phyloP scores from a whole-genome alignment of 2,113 vertebrate genomes.

The Herpailurus yagouaroundi region DNA sequence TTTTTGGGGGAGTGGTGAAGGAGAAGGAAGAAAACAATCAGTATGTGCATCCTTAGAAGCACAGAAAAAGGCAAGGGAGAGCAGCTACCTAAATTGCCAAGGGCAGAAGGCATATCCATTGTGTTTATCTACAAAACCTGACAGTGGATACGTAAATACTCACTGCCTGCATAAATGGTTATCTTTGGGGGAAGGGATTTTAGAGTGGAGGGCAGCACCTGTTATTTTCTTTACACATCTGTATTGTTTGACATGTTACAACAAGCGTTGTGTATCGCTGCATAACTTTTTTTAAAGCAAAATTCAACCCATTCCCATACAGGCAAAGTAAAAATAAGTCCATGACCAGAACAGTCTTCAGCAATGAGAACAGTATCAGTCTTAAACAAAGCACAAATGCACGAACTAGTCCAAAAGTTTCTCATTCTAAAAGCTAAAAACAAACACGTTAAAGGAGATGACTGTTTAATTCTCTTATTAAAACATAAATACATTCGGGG shows the following conservation, averaged over 20 bases:
- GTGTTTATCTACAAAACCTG: slow-evolving; percentile 9
- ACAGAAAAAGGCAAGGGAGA: not conserved
- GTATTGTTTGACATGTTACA: not conserved
- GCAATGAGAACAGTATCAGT: not conserved
- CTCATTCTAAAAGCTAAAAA: slow-evolving; percentile 16
- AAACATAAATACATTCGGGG: not conserved
- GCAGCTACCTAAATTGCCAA: not conserved
- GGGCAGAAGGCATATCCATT: not conserved
- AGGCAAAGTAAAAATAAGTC: not conserved
- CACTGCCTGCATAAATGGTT: not conserved
- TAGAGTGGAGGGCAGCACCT: not conserved
- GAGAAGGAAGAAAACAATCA: not conserved
- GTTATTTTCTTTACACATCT: not conserved
- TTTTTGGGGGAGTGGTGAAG: not conserved
- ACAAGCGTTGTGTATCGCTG: not conserved
- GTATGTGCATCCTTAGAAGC: not conserved
- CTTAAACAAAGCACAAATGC: not conserved
- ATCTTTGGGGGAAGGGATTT: not conserved
- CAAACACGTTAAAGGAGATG: slow-evolving; percentile 7
- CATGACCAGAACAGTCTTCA: not conserved
- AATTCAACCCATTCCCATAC: slow-evolving; percentile 5
- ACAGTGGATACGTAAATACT: not conserved
- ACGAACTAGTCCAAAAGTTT: not conserved
- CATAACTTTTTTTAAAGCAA: slow-evolving; percentile 39
- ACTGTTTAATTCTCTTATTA: slow-evolving; percentile 8